A percentile compares a stretch with the other conserved stretches of the same genome.
Evolutionary conservation across 2,113 vertebrate genomes (phyloP).

Genomic region (Chloropsis hardwickii): DNA sequence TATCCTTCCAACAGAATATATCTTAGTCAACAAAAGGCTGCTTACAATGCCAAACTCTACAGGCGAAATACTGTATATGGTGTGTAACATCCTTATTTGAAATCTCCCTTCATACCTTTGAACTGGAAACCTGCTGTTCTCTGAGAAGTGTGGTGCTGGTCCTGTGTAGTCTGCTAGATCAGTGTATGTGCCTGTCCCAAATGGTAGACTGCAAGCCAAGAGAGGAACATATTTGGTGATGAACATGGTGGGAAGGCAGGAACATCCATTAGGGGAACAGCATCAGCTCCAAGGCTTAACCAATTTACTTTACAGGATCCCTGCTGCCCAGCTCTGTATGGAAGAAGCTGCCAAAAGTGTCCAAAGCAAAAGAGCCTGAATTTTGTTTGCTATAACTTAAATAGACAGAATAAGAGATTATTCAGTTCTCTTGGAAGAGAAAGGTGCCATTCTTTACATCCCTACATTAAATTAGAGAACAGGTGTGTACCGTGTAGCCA

Average conservation of each 20-base stretch:
- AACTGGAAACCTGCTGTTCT: not conserved
- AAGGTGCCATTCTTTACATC: not conserved
- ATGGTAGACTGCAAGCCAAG: not conserved
- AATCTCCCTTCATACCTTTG: not conserved
- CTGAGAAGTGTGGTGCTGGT: not conserved
- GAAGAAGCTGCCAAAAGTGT: not conserved
- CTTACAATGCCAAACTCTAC: not conserved
- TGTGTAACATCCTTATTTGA: not conserved
- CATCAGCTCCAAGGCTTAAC: not conserved
- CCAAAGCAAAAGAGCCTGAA: not conserved
- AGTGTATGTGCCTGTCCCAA: not conserved
- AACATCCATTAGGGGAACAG: not conserved
- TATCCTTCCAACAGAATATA: not conserved
- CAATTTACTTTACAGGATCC: not conserved
- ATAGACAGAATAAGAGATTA: not conserved
- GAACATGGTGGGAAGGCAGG: not conserved
- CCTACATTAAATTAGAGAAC: not conserved
- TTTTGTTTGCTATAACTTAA: not conserved
- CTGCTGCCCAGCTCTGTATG: not conserved
- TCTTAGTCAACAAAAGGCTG: not conserved
- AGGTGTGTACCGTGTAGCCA: not conserved
- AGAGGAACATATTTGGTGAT: not conserved
- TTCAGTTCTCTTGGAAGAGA: not conserved
- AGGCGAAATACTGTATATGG: not conserved
- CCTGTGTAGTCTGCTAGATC: not conserved